Base-by-base conservation (phyloP, 2,888 invertebrate species). In the Phyllotreta striolata region DNA sequence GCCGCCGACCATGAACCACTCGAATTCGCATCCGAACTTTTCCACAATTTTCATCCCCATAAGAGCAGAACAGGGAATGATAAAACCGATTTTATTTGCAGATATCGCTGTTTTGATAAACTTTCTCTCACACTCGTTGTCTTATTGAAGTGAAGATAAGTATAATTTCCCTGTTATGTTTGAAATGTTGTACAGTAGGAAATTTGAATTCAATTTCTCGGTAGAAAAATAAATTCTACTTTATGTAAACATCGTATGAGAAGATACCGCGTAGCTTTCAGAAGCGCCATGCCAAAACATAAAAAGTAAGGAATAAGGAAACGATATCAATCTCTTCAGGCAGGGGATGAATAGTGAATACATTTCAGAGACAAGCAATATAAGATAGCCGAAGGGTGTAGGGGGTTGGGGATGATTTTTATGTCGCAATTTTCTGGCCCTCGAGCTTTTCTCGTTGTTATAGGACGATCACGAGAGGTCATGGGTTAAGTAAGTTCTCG, bases 391-490 rank as follows among this genome's bases (percentile, higher is more conserved):
- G 66, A 55, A 63, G 73, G 77, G 74, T 62, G 52, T 69, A 57
- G 64, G 64, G 66, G 70, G 70, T 66, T 69, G 72, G 76, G 77
- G 77, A 75, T 73, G 76, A 77, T 77, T 80, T 81, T 81, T 80
- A 81, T 80, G 81, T 79, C 73, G 80, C 80, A 80, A 81, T 81
- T 81, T 81, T 80, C 79, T 78, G 76, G 78, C 79, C 79, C 79
- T 80, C 77, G 74, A 77, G 78, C 76, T 71, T 73, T 75, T 72
- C 73, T 57, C 67, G 72, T 74, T 77, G 74, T 76, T 77, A 76
- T 73, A 75, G 74, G 73, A 76, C 65, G 77, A 79, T 79, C 77
- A 79, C 74, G 76, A 74, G 76, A 76, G 79, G 79, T 79, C 78
- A 72, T 68, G 76, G 80, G 79, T 79, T 80, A 80, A 79, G 76